phyloP scores from a whole-genome alignment of 2,888 invertebrate species.

The Anticlea derivata region DNA sequence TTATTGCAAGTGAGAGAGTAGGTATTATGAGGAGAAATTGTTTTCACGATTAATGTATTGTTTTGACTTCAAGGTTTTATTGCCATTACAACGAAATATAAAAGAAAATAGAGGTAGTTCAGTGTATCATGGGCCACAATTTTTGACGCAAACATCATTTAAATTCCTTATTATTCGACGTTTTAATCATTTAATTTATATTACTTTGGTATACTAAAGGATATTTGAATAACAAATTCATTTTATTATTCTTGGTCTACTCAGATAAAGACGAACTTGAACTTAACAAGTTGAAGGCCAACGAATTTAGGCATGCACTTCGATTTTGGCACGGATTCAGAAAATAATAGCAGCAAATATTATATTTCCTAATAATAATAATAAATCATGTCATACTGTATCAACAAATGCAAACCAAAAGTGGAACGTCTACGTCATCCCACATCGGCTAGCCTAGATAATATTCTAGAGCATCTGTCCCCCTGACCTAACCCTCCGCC shows the following conservation, averaged over 20 bases:
- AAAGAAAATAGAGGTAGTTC: too few species aligned
- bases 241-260: conserved; percentile 15
- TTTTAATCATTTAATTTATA: conserved; percentile 29
- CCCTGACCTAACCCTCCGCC: too few species aligned
- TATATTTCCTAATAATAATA: too few species aligned
- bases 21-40: conserved; percentile 8
- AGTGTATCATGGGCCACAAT: conserved; percentile 8
- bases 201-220: conserved; percentile 9
- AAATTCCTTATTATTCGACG: conserved; percentile 31
- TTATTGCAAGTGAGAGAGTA: conserved; percentile 10
- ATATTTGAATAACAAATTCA: conserved; percentile 29
- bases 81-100: neutral
- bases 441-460: conserved; percentile 6
- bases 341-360: too few species aligned
- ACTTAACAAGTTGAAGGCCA: conserved; percentile 21
- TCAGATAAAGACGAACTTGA: conserved; percentile 14
- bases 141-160: conserved; percentile 30
- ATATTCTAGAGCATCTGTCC: neutral
- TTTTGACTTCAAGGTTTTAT: conserved; percentile 2
- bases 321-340: neutral
- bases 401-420: too few species aligned
- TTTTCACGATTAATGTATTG: conserved; percentile 1
- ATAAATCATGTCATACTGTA: too few species aligned
- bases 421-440: neutral
- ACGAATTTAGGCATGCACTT: neutral